These are phyloP conservation scores for Pomatostomus ruficeps DNA, from an alignment of 2,113 vertebrate genomes.

Conservation along the genomic window DNA sequence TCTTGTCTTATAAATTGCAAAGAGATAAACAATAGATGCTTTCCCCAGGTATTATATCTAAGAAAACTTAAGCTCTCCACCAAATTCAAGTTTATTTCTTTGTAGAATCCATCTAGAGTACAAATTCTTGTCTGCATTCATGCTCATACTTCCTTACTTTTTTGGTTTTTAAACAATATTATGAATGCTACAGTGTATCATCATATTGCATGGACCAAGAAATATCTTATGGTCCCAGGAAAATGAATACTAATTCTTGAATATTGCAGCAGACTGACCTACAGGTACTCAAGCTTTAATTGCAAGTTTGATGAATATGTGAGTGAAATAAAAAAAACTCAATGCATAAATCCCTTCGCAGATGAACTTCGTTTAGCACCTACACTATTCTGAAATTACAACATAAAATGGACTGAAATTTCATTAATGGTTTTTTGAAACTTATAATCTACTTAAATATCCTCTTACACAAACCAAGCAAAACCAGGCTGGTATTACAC, in stretches of 20 bases:
- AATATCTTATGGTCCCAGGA: not conserved
- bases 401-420: not conserved
- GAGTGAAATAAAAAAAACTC: not conserved
- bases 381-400: not conserved
- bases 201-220: not conserved
- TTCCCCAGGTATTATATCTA: not conserved
- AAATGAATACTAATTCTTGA: not conserved
- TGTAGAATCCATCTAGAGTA: not conserved
- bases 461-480: not conserved
- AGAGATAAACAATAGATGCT: not conserved
- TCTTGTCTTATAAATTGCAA: constrained; percentile 1
- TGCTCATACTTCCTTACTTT: not conserved
- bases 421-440: constrained; percentile 24
- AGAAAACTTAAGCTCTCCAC: not conserved
- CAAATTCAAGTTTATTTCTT: not conserved
- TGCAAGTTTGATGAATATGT: not conserved
- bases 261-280: not conserved
- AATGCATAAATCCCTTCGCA: not conserved
- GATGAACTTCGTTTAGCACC: not conserved
- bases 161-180: not conserved
- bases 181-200: not conserved
- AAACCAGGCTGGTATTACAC: not conserved
- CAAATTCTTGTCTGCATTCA: not conserved
- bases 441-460: not conserved
- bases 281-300: not conserved